Conservation (phyloP, 2,113 vertebrate genomes). For the Triplophysa rosa region DNA sequence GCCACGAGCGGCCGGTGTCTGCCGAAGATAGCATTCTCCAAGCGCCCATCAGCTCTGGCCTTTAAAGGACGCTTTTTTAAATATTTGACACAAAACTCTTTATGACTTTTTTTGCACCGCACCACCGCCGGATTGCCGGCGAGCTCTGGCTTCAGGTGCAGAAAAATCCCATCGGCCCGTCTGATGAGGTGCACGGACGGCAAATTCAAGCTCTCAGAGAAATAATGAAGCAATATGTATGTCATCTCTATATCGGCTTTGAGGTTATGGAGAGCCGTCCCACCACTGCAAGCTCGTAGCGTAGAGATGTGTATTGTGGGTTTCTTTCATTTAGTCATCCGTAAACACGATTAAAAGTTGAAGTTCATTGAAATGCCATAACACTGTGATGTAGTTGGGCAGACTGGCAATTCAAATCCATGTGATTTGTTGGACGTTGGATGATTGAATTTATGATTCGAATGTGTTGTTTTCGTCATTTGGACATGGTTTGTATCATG, state of each 20-base stretch:
- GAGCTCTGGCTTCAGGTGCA: constrained; percentile 20
- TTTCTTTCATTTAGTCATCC: background rate
- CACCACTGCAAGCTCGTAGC: background rate
- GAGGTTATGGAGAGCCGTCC: constrained; percentile 21
- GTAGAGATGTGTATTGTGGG: background rate
- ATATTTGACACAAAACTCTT: constrained; percentile 35
- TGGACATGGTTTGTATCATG: too few relatives aligned
- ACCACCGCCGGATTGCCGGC: background rate
- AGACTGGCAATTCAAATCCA: too few relatives aligned
- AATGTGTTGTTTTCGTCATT: too few relatives aligned
- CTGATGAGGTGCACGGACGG: constrained; percentile 8
- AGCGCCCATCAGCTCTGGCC: constrained; percentile 17
- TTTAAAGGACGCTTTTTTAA: constrained; percentile 44
- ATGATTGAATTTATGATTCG: background rate
- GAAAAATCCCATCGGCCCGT: constrained; percentile 5
- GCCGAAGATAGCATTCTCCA: constrained; percentile 43
- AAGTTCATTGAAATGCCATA: background rate
- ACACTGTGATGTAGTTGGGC: background rate
- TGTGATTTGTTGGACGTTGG: too few relatives aligned
- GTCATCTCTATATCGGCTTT: constrained; percentile 20
- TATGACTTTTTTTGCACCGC: constrained; percentile 12
- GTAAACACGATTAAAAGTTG: background rate
- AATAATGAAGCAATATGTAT: constrained; percentile 12
- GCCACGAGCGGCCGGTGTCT: constrained; percentile 15
- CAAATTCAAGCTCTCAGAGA: constrained; percentile 25